Percentiles rank a stretch among this genome's conserved stretches.
Evolutionary conservation across 1,140 invertebrate genomes (phyloP).

Genomic region (Protaetia brevitarsis): DNA sequence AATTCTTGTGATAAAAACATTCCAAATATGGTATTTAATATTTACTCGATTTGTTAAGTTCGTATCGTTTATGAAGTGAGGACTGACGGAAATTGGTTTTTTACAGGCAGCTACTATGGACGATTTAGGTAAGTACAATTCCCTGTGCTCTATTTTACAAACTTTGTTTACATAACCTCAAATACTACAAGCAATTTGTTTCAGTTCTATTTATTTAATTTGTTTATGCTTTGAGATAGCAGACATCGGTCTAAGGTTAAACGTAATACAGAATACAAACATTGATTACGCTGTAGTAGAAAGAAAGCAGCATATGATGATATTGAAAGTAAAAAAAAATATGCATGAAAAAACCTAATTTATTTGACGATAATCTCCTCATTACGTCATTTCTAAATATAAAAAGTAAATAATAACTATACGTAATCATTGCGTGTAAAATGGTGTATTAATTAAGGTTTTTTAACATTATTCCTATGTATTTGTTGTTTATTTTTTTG

Average conservation of each 20-base stretch:
- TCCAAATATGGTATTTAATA: conserved; percentile 22
- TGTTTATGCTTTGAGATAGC: conserved; percentile 7
- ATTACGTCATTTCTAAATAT: conserved; percentile 15
- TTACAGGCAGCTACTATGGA: conserved; percentile 17
- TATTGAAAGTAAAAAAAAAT: neutral
- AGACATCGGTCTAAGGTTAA: neutral
- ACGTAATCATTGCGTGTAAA: no score
- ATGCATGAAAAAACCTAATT: neutral
- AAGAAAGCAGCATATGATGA: neutral
- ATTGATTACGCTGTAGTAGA: neutral
- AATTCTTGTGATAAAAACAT: neutral
- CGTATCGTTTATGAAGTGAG: neutral
- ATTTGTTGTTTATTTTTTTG: no score
- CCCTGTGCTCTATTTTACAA: neutral
- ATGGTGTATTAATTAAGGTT: no score
- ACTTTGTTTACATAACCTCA: conserved; percentile 16
- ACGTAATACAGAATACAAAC: neutral
- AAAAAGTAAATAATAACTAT: neutral
- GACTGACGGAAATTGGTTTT: neutral
- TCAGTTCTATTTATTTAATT: neutral
- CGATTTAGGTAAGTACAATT: conserved; percentile 15
- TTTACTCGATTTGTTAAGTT: conserved; percentile 14
- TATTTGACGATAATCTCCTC: neutral
- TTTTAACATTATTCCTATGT: no score
- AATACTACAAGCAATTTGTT: neutral